A percentile compares a stretch with the other conserved stretches of the same genome.
These are phyloP conservation scores for Enteromius trimaculatus DNA, from an alignment of 2,797 vertebrate species.

Conservation along the genomic window DNA sequence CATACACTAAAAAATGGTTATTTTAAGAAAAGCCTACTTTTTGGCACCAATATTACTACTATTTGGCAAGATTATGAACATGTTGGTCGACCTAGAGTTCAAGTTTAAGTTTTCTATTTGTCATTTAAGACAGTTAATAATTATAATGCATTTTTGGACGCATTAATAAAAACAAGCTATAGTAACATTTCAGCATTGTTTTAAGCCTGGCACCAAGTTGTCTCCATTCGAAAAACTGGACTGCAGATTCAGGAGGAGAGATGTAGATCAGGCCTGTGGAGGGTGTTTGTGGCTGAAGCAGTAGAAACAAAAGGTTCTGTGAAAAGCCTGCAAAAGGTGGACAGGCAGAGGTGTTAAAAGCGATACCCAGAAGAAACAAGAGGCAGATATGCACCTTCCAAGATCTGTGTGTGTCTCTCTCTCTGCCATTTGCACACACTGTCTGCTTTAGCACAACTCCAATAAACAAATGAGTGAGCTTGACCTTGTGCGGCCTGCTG, in stretches of 20 bases:
- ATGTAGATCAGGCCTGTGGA: slow-evolving; percentile 37
- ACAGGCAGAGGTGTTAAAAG: slow-evolving; percentile 77
- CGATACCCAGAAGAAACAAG: slow-evolving; percentile 70
- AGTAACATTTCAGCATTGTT: neutral
- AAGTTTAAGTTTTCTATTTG: neutral
- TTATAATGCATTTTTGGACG: neutral
- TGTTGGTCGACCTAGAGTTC: neutral
- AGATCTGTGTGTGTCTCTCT: slow-evolving; percentile 50
- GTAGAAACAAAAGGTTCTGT: slow-evolving; percentile 82
- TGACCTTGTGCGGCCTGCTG: neutral
- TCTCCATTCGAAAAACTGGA: slow-evolving; percentile 63
- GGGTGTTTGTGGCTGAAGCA: slow-evolving; percentile 58
- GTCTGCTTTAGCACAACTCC: slow-evolving; percentile 65
- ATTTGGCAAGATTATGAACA: neutral
- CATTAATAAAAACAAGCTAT: neutral
- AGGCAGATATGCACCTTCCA: slow-evolving; percentile 55
- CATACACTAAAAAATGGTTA: neutral
- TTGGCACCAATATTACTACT: too few relatives aligned
- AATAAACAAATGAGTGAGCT: slow-evolving; percentile 67
- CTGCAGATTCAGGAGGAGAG: slow-evolving; percentile 67
- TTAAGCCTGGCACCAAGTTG: slow-evolving; percentile 67
- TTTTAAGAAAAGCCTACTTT: neutral
- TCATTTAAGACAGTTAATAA: neutral
- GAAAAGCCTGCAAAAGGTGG: slow-evolving; percentile 80
- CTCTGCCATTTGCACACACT: slow-evolving; percentile 66